Evolutionary conservation across 2,797 vertebrate species (phyloP).

Genomic region (Hyperoplus immaculatus): DNA sequence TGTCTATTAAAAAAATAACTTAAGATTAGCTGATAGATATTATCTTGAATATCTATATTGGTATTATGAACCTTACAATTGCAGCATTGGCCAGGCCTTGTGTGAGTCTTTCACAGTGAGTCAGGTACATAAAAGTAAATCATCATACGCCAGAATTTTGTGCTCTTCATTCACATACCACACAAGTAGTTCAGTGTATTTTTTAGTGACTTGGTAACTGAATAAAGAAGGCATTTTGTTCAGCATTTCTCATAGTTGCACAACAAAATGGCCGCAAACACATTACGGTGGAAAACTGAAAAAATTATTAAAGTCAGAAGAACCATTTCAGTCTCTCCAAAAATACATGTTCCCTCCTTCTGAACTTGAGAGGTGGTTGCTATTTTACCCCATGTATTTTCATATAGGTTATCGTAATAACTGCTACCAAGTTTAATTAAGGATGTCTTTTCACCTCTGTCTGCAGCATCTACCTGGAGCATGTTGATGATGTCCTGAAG

Average conservation of each 20-base stretch:
- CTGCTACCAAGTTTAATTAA: not conserved
- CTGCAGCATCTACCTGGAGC: conserved; percentile 91
- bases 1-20: not conserved
- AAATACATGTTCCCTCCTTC: not conserved
- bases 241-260: not conserved
- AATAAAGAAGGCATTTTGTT: not conserved
- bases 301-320: not conserved
- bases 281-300: not conserved
- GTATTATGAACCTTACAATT: not conserved
- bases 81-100: not conserved
- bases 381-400: not conserved
- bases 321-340: not conserved
- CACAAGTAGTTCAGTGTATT: not conserved
- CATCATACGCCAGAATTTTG: not conserved
- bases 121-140: not conserved
- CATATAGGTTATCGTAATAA: not conserved
- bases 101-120: not conserved
- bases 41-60: not conserved
- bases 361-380: too few relatives aligned
- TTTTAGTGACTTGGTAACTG: not conserved
- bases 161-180: not conserved
- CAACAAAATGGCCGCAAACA: not conserved
- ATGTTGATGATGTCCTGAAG: conserved; percentile 91
- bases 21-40: not conserved
- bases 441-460: not conserved